A percentile compares a stretch with the other conserved stretches of the same genome.
These are phyloP conservation scores for Thaumatotibia leucotreta DNA, from an alignment of 1,140 invertebrate genomes.

Conservation along the genomic window DNA sequence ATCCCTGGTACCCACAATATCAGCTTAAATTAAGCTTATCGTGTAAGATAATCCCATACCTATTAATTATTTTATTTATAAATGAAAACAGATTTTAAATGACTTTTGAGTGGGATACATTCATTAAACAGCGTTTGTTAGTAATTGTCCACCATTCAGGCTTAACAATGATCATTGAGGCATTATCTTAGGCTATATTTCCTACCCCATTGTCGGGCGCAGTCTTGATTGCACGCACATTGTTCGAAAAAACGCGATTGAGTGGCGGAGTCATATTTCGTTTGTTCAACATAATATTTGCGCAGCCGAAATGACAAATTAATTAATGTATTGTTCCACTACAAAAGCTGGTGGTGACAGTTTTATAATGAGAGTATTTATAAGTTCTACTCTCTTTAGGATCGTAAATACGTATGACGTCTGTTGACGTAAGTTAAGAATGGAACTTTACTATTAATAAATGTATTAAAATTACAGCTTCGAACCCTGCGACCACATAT, in stretches of 20 bases:
- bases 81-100: no score
- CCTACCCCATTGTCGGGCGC: constrained; percentile 19
- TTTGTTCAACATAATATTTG: constrained; percentile 40
- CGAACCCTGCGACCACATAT: no score
- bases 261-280: constrained; percentile 45
- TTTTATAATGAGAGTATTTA: constrained; percentile 1
- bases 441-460: background rate
- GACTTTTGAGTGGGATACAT: no score
- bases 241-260: constrained; percentile 35
- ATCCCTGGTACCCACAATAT: no score
- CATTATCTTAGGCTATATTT: background rate
- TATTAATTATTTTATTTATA: no score
- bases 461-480: no score
- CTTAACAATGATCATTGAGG: background rate
- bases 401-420: background rate
- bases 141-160: background rate
- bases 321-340: constrained; percentile 48
- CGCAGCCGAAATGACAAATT: constrained; percentile 40
- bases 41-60: no score
- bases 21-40: no score
- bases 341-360: constrained; percentile 26
- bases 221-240: constrained; percentile 32
- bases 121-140: background rate
- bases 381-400: background rate
- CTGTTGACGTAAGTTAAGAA: background rate